Base-by-base conservation (phyloP, 2,113 vertebrate species). In the Caranx ignobilis region DNA sequence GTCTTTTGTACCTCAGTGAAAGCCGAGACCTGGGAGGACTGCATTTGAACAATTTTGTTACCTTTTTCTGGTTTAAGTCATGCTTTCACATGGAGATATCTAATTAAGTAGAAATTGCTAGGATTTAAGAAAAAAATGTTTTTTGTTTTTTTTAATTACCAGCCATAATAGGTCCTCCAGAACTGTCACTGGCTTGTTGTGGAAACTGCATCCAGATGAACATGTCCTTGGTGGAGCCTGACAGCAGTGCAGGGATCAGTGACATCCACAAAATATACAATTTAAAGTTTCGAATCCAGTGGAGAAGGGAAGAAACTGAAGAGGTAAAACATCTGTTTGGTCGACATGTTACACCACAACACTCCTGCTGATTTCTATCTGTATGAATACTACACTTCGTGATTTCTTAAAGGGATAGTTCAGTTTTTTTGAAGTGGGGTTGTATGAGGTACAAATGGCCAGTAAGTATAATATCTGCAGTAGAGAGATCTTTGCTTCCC, bases 111-210 rank as follows among this genome's bases (percentile, higher is more conserved):
- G 9, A 63, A 64, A 31, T 10, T 61, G 5, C 32, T 7, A 10
- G 0, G 21, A 52, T 37, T 61, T 26, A 26, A 13, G 48, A 63
- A 34, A 47, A 47, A 9, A 32, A 15, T 6, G 1, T 72, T 1
- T 76, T 66, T 35, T 71, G 16, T 67, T 63, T 77, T 32, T 81
- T 56, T 11, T 71, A 3, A 26, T 26, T 26, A n/a, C 9, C 21
- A 93, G 92, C 89, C n/a, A 54, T 1, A 32, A 78, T 94, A 21
- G 75, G 62, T 59, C 75, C 91, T 41, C 87, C 91, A 32, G 6
- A 26, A 0, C 1, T 92, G 2, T 77, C 68, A 6, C 31, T 92
- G 56, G 31, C 62, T n/a, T 84, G 81, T 59, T 88, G 77, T 65
- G 86, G 82, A 5, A 68, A 72, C 48, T 90, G 79, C 63, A 78